phyloP scores from a whole-genome alignment of 2,113 vertebrate genomes.

The Bujurquina vittata region DNA sequence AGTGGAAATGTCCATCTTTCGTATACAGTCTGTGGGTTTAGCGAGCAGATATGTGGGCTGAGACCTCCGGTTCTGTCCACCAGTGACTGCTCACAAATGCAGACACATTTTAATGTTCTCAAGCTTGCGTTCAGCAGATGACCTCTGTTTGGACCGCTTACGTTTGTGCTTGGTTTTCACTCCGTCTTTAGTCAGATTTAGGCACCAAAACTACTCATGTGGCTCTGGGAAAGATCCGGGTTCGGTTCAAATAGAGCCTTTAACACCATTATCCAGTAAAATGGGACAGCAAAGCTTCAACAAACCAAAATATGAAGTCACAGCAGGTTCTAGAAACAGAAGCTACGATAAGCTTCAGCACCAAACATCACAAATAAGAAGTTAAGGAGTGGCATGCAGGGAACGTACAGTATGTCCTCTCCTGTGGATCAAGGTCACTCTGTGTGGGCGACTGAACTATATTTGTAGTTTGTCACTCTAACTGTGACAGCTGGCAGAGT shows the following conservation, averaged over 20 bases:
- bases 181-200: background rate
- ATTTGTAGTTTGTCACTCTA: constrained; percentile 31
- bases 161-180: background rate
- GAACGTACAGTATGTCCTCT: constrained; percentile 6
- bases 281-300: no score
- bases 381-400: background rate
- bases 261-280: no score
- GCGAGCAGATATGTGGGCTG: background rate
- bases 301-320: no score
- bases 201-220: background rate
- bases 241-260: no score
- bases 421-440: constrained; percentile 1
- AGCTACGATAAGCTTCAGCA: background rate
- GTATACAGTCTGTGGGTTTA: background rate
- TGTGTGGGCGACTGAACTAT: constrained; percentile 13
- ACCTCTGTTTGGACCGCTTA: no score
- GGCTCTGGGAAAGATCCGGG: no score
- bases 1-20: background rate
- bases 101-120: no score
- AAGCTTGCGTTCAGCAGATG: no score
- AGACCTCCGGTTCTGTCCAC: background rate
- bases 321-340: background rate
- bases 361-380: background rate
- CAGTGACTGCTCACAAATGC: background rate
- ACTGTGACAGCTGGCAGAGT: constrained; percentile 45